Conservation (phyloP, 2,113 vertebrate species). For the Halcyon malimbica region DNA sequence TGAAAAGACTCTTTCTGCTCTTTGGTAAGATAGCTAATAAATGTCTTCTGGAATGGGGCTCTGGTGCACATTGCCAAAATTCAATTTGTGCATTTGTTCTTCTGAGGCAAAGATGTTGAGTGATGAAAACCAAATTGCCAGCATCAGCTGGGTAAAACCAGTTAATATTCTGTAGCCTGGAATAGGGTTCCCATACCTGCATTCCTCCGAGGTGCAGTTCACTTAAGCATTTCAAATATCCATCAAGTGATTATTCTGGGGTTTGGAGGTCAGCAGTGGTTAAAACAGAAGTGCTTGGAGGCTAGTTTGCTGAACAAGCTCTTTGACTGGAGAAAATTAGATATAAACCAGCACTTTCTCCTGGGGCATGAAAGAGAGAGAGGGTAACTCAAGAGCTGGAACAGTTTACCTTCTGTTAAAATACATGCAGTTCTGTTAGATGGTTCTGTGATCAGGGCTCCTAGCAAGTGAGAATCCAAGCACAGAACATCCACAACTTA, state of each 20-base stretch:
- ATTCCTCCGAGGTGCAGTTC: conserved; percentile 6
- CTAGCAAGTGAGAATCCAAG: background rate
- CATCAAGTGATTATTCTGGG: background rate
- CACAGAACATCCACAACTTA: background rate
- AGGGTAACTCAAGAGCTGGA: background rate
- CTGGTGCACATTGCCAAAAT: background rate
- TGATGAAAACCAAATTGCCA: conserved; percentile 10
- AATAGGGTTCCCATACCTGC: background rate
- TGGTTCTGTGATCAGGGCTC: background rate
- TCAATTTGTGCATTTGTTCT: background rate
- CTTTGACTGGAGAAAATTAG: conserved; percentile 1
- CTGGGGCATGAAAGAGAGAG: background rate
- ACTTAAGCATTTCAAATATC: background rate
- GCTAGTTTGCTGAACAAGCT: background rate
- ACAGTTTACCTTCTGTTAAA: background rate
- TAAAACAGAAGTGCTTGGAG: background rate
- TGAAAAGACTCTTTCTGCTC: conserved; percentile 1
- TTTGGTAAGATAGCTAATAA: conserved; percentile 24
- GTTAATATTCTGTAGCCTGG: background rate
- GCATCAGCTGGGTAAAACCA: background rate
- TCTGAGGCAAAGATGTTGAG: background rate
- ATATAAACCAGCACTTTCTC: background rate
- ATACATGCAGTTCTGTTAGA: background rate
- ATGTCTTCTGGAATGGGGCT: background rate
- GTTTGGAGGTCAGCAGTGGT: background rate